These are phyloP conservation scores for Diadumene lineata DNA, from an alignment of 92 coral and sea anemone species.

Conservation along the genomic window DNA sequence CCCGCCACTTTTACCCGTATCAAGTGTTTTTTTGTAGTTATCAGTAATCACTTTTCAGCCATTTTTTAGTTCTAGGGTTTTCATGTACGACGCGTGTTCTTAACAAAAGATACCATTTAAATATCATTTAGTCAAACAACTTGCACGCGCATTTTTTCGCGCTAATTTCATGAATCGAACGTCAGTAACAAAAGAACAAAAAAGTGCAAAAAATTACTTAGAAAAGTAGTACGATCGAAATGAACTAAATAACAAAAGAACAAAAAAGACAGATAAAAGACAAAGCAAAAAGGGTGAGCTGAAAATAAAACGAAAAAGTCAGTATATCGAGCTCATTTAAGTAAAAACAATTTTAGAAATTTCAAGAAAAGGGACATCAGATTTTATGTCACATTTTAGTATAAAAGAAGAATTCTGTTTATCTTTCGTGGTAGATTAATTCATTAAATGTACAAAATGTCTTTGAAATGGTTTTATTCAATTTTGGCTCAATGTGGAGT, in stretches of 20 bases:
- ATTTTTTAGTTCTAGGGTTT: not conserved
- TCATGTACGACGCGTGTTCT: slow-evolving; percentile 18
- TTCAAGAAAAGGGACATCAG: too few species aligned
- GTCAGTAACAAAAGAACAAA: too few species aligned
- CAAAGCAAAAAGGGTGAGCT: too few species aligned
- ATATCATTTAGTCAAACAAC: slow-evolving; percentile 1
- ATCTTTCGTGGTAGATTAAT: slow-evolving; percentile 14
- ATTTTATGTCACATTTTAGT: too few species aligned
- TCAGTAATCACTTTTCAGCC: slow-evolving; percentile 18
- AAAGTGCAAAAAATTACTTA: too few species aligned
- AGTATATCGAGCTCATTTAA: not conserved
- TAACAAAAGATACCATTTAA: not conserved
- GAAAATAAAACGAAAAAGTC: too few species aligned
- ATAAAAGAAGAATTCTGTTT: too few species aligned
- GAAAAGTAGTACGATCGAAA: too few species aligned
- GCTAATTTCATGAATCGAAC: not conserved
- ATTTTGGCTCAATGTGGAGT: slow-evolving; percentile 8
- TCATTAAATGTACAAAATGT: slow-evolving; percentile 3
- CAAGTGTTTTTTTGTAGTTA: slow-evolving; percentile 32
- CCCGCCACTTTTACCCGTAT: slow-evolving; percentile 46
- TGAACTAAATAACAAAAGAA: too few species aligned
- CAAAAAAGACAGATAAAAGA: too few species aligned
- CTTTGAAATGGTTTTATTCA: slow-evolving; percentile 17
- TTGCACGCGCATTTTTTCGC: slow-evolving; percentile 20
- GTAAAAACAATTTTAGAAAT: too few species aligned